These are phyloP conservation scores for Myodes glareolus DNA, from an alignment of 2,113 vertebrate genomes.

Conservation along the genomic window DNA sequence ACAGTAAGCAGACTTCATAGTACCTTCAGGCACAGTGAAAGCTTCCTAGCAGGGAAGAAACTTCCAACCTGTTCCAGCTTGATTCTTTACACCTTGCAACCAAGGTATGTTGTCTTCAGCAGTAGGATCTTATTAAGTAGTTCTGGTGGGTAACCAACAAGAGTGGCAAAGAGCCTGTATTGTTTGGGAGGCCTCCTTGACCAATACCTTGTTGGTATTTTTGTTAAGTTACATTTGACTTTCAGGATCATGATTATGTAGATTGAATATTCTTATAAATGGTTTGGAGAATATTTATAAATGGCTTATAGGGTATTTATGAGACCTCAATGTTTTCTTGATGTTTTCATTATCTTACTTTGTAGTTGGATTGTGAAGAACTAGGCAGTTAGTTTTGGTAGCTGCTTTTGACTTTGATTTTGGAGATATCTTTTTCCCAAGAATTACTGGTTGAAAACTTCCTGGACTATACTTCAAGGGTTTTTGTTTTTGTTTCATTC, in stretches of 20 bases:
- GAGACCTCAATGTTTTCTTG: conserved; percentile 35
- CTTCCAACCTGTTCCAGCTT: background rate
- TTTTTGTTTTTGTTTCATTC: background rate
- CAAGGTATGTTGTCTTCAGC: background rate
- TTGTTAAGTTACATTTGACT: background rate
- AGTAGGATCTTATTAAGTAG: background rate
- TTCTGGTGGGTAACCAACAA: background rate
- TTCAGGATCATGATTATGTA: background rate
- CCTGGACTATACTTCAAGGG: background rate
- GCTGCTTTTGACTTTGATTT: background rate
- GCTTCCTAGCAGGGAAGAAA: background rate
- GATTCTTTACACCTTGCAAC: background rate
- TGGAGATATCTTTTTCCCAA: conserved; percentile 13
- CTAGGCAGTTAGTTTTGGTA: conserved; percentile 41
- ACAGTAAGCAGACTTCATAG: background rate
- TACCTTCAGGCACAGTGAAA: background rate
- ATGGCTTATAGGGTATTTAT: background rate
- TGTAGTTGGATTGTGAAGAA: conserved; percentile 12
- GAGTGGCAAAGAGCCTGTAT: background rate
- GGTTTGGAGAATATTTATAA: background rate
- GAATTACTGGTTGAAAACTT: conserved; percentile 1
- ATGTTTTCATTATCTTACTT: conserved; percentile 41
- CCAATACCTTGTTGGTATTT: background rate
- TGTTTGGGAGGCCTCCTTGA: background rate
- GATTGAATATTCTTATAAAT: background rate